These are phyloP conservation scores for Apamea crenata DNA, from an alignment of 2,888 invertebrate genomes.

Conservation along the genomic window DNA sequence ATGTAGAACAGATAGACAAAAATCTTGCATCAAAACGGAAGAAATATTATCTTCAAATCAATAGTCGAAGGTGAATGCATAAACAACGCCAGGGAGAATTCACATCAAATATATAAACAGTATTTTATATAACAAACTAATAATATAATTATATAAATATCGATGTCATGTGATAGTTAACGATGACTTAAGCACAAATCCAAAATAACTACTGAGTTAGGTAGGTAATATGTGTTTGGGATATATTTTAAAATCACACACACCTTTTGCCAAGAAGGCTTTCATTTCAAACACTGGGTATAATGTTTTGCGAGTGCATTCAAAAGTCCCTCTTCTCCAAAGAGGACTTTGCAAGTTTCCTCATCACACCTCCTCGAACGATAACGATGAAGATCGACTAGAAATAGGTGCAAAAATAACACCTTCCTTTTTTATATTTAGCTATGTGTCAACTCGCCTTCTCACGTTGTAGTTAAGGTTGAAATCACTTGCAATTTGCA, in stretches of 20 bases:
- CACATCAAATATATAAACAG: neutral
- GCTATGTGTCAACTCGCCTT: neutral
- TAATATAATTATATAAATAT: neutral
- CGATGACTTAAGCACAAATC: neutral
- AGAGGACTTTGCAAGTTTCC: neutral
- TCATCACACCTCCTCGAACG: neutral
- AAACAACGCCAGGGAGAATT: conserved; percentile 2
- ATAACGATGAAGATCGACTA: neutral
- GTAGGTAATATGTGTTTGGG: neutral
- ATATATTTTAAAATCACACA: neutral
- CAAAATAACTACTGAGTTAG: neutral
- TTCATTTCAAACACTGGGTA: neutral
- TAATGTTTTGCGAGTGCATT: neutral
- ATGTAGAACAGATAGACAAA: conserved; percentile 17
- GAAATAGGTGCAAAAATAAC: neutral
- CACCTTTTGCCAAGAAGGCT: neutral
- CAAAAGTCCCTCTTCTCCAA: neutral
- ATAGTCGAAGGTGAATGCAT: conserved; percentile 30
- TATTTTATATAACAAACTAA: neutral
- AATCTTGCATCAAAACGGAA: conserved; percentile 43
- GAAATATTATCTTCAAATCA: conserved; percentile 33
- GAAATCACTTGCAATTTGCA: conserved; percentile 16
- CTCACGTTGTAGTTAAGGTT: neutral
- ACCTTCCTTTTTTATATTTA: neutral
- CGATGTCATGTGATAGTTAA: neutral